Evolutionary conservation across 2,888 invertebrate genomes (phyloP), one percentile per base, ranked within the genome.

Genomic region (Agrenia bidenticulata): DNA sequence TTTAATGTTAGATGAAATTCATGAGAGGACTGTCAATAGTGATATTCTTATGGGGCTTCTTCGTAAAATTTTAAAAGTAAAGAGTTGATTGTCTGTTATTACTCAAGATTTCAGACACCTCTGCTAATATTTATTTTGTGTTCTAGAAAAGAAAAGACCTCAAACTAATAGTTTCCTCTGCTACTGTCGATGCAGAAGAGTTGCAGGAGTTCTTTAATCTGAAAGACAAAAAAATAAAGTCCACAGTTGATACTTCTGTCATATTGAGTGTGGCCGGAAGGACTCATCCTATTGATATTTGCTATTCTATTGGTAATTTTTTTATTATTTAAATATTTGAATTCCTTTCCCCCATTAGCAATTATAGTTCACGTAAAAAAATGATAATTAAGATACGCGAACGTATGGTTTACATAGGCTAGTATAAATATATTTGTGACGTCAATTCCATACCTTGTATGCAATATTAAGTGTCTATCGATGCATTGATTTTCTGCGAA

Each of bases 41-140:
- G 99, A 99, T 78, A 90, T 97, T 39, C 82, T 96, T 0, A 87
- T 99, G 85, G 97, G 97, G 0, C 82, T 99, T 0, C 79, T 99
- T 61, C 94, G 95, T 79, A 98, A 97, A 83, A 91, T 97, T 69
- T 82, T 90, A 5, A 88, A 86, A 80, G 89, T 89, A 80, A 54
- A 9, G 2, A 19, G 76, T 32, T 19, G 27, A 42, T 41, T 49
- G 49, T n/a, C 7, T n/a, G 49, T 49, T 7, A 19, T 49, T 13
- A 7, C 17, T 49, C 49, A 49, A 49, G 7, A 49, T 13, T n/a
- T 13, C 17, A 19, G 9, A n/a, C 9, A 41, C 4, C 17, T 11
- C 19, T 53, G 19, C 9, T 17, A 15, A 7, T 17, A 49, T 51
- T 11, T 23, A 11, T 51, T 51, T 51, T 51, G n/a, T 57, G 21